Evolutionary conservation across 2,113 vertebrate species (phyloP).

Genomic region (Crotalus helleri): DNA sequence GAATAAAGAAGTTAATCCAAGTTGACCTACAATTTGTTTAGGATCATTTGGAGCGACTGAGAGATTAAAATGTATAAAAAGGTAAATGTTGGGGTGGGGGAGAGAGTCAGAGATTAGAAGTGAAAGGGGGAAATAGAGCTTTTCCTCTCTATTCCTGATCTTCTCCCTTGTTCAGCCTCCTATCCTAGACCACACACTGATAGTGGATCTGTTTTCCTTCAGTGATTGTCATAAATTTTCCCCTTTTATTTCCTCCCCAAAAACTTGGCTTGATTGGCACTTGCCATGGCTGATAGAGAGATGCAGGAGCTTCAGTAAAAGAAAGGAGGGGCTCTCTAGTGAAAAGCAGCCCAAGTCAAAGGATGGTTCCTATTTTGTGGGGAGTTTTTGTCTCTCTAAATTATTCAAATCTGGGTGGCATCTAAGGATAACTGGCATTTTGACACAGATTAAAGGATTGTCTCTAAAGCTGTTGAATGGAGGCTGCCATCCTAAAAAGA

Average conservation of each 20-base stretch:
- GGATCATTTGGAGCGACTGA: conserved; percentile 76
- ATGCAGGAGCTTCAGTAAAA: conserved; percentile 77
- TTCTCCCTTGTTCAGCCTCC: not conserved
- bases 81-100: conserved; percentile 72
- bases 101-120: conserved; percentile 85
- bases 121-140: conserved; percentile 72
- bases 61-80: conserved; percentile 89
- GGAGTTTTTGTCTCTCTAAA: conserved; percentile 73
- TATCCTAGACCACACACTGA: conserved; percentile 93
- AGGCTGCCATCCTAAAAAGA: conserved; percentile 82
- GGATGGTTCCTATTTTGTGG: conserved; percentile 80
- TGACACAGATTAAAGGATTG: conserved; percentile 78
- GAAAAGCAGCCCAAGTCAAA: conserved; percentile 76
- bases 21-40: conserved; percentile 88
- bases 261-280: conserved; percentile 89
- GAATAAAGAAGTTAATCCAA: conserved; percentile 90
- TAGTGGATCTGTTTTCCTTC: conserved; percentile 73
- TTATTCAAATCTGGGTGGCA: conserved; percentile 87
- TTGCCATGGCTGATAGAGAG: conserved; percentile 91
- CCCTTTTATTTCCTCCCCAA: conserved; percentile 38
- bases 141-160: conserved; percentile 44
- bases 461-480: conserved; percentile 71
- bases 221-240: conserved; percentile 79
- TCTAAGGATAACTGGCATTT: conserved; percentile 80
- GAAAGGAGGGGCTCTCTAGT: conserved; percentile 59